Percentiles rank a stretch among this genome's conserved stretches.
Evolutionary conservation across 2,113 vertebrate species (phyloP).

Genomic region (Hippocampus zosterae): DNA sequence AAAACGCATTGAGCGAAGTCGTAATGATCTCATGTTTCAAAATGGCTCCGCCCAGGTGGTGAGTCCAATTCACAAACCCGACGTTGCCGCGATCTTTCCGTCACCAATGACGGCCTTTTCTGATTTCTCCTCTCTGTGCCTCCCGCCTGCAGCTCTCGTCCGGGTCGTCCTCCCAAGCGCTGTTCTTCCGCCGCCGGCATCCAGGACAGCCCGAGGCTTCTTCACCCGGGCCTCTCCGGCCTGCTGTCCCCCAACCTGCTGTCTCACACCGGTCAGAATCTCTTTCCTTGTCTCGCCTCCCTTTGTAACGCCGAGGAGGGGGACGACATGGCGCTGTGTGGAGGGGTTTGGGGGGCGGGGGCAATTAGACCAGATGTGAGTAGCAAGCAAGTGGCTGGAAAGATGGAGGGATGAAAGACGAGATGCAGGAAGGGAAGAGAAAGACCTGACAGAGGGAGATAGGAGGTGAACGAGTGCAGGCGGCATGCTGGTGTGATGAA

Average conservation of each 20-base stretch:
- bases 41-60: too few relatives aligned
- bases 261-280: conserved; percentile 81
- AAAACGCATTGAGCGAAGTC: too few relatives aligned
- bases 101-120: neutral
- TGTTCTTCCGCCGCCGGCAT: conserved; percentile 79
- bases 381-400: conserved; percentile 2
- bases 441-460: conserved; percentile 40
- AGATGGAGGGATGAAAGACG: neutral
- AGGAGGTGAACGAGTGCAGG: conserved; percentile 51
- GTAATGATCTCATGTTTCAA: too few relatives aligned
- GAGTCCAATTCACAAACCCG: too few relatives aligned
- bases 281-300: conserved; percentile 22
- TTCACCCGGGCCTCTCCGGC: conserved; percentile 84
- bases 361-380: neutral
- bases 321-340: neutral
- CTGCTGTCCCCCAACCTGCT: conserved; percentile 88
- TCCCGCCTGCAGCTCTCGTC: conserved; percentile 79
- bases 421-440: neutral
- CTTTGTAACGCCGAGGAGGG: conserved; percentile 17
- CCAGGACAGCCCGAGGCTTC: conserved; percentile 83
- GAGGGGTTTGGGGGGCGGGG: neutral
- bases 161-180: conserved; percentile 88
- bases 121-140: neutral
- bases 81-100: too few relatives aligned
- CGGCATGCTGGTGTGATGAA: conserved; percentile 69